Base-by-base conservation (phyloP, 2,797 vertebrate species). In the Alosa sapidissima region DNA sequence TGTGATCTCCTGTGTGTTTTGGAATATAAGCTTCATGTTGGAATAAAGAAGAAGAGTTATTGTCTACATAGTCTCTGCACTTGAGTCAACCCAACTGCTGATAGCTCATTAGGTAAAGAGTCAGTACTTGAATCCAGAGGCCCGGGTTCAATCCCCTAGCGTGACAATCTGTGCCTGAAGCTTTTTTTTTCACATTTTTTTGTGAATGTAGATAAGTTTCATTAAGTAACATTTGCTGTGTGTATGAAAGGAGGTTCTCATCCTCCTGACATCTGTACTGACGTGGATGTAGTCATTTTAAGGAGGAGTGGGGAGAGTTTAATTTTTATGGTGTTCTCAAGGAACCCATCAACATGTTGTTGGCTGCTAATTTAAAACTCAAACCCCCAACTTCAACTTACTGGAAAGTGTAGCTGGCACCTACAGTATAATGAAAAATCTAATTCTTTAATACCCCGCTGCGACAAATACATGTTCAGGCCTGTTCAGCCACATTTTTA, bases 401-500 rank as follows among this genome's bases (percentile, higher is more conserved):
- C 36, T 78, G 72, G 36, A 21, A 78, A 78, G 72, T 78, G 72
- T 45, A 19, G 72, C 72, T 21, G 41, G 7, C 72, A 47, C 41
- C 14, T 47, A 28, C 28, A 28, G 28, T 28, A 78, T 78, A 78
- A 78, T 78, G 72, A 78, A 47, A 78, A 78, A 78, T 78, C 36
- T 78, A 3, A 78, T 78, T 47, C 16, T 45, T 78, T 19, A 78
- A 8, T 45, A n/a, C 19, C 72, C 41, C 19, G 36, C 41, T 47
- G 72, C 2, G 72, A 78, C 72, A 21, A 78, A 78, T 78, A 21
- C 72, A 3, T 78, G 72, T 47, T 16, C 72, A 45, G 72, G 16
- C 72, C 72, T 78, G 72, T 78, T 78, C 41, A 19, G 36, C 41
- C 16, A 7, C 14, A 36, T 78, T 78, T 78, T 78, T 9, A 47